A percentile compares a stretch with the other conserved stretches of the same genome.
These are phyloP conservation scores for Pocillopora grandis DNA, from an alignment of 92 coral and sea anemone species.

Conservation along the genomic window DNA sequence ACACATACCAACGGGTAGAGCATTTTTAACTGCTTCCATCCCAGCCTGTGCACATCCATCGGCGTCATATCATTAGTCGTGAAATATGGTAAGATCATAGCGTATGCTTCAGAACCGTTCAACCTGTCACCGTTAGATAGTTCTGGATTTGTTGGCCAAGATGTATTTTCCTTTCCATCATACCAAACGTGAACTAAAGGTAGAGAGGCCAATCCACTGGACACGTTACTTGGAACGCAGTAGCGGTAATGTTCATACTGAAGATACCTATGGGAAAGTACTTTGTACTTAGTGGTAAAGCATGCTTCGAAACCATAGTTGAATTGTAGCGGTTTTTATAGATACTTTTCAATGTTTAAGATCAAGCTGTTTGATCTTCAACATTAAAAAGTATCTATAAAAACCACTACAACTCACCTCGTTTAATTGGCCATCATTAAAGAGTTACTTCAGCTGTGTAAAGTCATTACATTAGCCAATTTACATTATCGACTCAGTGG, in stretches of 20 bases:
- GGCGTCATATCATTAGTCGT: constrained; percentile 89
- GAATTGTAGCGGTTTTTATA: too few relatives aligned
- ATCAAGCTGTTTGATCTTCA: neutral
- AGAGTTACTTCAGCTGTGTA: too few relatives aligned
- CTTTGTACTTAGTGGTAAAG: neutral
- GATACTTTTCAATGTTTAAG: too few relatives aligned
- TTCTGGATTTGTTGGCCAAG: constrained; percentile 76
- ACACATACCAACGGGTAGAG: constrained; percentile 84
- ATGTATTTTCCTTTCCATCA: constrained; percentile 67
- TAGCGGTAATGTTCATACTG: constrained; percentile 72
- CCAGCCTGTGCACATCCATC: constrained; percentile 68
- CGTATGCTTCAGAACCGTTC: constrained; percentile 70
- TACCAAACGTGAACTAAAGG: constrained; percentile 83
- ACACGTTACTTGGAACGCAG: constrained; percentile 81
- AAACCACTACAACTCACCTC: neutral
- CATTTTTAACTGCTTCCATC: constrained; percentile 62
- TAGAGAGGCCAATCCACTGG: constrained; percentile 80
- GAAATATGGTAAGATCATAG: constrained; percentile 78
- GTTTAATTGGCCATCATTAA: too few relatives aligned
- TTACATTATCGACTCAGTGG: too few relatives aligned
- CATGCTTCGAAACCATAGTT: neutral
- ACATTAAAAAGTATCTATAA: neutral
- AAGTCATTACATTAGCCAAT: too few relatives aligned
- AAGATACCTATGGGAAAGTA: constrained; percentile 63
- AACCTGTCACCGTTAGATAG: constrained; percentile 71